phyloP scores from a whole-genome alignment of 2,888 invertebrate species.

The Poecilus cupreus region DNA sequence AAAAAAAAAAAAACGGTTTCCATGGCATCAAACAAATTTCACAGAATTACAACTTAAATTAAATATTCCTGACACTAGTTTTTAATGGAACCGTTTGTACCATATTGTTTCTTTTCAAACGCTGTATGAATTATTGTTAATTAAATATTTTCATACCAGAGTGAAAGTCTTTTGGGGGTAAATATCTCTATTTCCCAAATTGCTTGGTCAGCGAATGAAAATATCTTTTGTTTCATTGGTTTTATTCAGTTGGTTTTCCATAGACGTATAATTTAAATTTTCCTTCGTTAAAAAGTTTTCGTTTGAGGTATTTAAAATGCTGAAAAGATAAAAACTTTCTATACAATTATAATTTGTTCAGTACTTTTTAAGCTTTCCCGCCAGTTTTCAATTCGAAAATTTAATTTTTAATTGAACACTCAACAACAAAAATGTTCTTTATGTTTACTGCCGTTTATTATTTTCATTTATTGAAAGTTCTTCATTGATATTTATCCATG shows the following conservation, averaged over 20 bases:
- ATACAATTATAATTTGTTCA: slow-evolving; percentile 47
- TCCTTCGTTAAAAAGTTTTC: slow-evolving; percentile 43
- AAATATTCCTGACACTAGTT: too few relatives aligned
- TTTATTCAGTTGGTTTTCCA: background rate
- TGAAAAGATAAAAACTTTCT: slow-evolving; percentile 42
- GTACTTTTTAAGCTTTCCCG: slow-evolving; percentile 42
- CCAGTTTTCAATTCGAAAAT: slow-evolving; percentile 38
- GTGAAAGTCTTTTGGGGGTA: background rate
- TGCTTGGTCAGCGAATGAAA: slow-evolving; percentile 10
- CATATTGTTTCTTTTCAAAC: too few relatives aligned
- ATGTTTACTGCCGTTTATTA: background rate
- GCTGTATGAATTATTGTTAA: background rate
- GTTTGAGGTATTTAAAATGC: slow-evolving; percentile 49
- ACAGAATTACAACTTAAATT: too few relatives aligned
- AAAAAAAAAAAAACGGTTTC: too few relatives aligned
- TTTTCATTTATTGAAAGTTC: background rate
- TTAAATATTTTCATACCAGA: background rate
- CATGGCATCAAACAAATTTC: too few relatives aligned
- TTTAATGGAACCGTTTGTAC: too few relatives aligned
- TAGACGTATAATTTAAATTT: slow-evolving; percentile 35
- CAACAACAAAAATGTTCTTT: slow-evolving; percentile 26
- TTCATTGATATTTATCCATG: background rate
- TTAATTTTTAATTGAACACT: slow-evolving; percentile 53
- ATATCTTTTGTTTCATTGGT: background rate
- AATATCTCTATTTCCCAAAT: background rate